A percentile compares a stretch with the other conserved stretches of the same genome.
phyloP scores from a whole-genome alignment of 2,797 vertebrate genomes.

The Coregonus ussuriensis region DNA sequence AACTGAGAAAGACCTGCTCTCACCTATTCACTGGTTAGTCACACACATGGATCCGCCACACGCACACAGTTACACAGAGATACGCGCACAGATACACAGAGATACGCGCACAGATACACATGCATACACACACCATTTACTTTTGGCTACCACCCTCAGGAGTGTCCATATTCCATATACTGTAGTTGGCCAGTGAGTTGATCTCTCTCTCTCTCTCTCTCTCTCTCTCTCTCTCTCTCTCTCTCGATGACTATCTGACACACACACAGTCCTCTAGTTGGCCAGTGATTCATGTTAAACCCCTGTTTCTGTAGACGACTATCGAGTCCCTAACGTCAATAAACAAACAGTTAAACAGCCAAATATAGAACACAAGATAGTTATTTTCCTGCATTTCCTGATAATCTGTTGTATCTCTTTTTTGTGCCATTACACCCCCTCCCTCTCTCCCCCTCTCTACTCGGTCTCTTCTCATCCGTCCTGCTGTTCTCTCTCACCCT shows the following conservation, averaged over 20 bases:
- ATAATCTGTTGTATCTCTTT: background rate
- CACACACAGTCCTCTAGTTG: background rate
- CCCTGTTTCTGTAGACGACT: background rate
- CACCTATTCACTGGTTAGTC: constrained; percentile 91
- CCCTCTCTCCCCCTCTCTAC: background rate
- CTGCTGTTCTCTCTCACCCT: background rate
- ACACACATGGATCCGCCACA: background rate
- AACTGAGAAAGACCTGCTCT: constrained; percentile 88
- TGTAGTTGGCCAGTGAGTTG: background rate
- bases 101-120: background rate
- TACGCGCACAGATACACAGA: background rate
- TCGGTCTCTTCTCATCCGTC: constrained; percentile 1
- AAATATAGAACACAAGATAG: background rate
- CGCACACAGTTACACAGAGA: constrained; percentile 5
- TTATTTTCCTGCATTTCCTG: too few relatives aligned
- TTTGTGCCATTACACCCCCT: constrained; percentile 7
- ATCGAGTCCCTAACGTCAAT: background rate
- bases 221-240: too few relatives aligned
- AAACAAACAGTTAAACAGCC: background rate
- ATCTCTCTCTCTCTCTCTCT: background rate
- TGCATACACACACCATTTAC: constrained; percentile 5
- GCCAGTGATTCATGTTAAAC: background rate
- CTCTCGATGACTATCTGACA: background rate
- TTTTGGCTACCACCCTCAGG: background rate
- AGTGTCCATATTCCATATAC: background rate